Evolutionary conservation across 2,888 invertebrate genomes (phyloP).

Genomic region (Hofmannophila pseudospretella): DNA sequence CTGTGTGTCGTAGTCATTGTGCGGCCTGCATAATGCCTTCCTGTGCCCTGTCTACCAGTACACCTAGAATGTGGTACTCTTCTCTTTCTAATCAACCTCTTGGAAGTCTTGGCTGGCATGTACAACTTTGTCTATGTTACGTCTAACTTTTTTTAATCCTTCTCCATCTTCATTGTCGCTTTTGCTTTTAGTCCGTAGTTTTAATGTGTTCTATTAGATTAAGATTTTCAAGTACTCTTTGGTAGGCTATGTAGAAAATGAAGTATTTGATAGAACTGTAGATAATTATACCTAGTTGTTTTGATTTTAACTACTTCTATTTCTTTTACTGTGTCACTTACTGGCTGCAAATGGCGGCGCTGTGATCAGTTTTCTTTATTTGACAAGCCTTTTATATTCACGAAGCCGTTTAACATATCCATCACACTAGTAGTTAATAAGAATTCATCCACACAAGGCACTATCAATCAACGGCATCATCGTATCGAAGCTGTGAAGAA

Average conservation of each 20-base stretch:
- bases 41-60: constrained; percentile 63
- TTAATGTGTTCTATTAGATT: constrained; percentile 6
- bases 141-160: not conserved
- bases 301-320: too few relatives aligned
- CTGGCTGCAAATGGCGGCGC: constrained; percentile 14
- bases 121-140: not conserved
- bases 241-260: not conserved
- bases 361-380: constrained; percentile 12
- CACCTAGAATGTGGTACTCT: constrained; percentile 72
- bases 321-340: too few relatives aligned
- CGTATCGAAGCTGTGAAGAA: not conserved
- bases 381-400: constrained; percentile 14
- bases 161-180: constrained; percentile 47
- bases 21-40: constrained; percentile 73
- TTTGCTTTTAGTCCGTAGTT: constrained; percentile 42
- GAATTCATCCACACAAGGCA: constrained; percentile 16
- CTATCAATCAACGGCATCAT: not conserved
- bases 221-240: constrained; percentile 1
- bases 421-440: constrained; percentile 21
- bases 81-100: constrained; percentile 31
- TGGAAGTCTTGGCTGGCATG: constrained; percentile 9
- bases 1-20: constrained; percentile 77
- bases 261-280: not conserved
- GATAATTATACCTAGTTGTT: too few relatives aligned
- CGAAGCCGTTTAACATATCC: constrained; percentile 19